phyloP scores from a whole-genome alignment of 1,140 invertebrate genomes.

The Aphaenogaster ashmeadi region DNA sequence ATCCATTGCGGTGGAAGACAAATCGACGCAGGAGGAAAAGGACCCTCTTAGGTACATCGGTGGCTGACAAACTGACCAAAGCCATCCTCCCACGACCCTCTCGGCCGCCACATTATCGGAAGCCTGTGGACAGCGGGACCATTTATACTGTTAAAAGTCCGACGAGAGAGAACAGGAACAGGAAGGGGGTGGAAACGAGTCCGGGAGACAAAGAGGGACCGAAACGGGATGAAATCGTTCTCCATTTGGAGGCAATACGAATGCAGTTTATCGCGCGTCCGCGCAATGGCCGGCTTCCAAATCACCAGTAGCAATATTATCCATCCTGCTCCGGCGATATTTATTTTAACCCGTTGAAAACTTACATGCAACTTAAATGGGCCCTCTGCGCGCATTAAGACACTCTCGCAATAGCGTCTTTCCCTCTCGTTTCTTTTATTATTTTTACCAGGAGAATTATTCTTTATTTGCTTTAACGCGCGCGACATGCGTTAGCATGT shows the following conservation, averaged over 20 bases:
- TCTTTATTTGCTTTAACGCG: background rate
- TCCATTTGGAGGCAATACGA: slow-evolving; percentile 45
- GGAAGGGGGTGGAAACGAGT: slow-evolving; percentile 7
- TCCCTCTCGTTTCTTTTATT: background rate
- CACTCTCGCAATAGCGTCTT: background rate
- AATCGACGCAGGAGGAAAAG: slow-evolving; percentile 79
- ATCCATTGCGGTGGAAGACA: slow-evolving; percentile 84
- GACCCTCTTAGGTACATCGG: slow-evolving; percentile 80
- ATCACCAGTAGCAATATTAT: slow-evolving; percentile 53
- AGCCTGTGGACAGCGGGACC: slow-evolving; percentile 83
- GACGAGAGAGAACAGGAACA: background rate
- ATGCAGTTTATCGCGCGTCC: slow-evolving; percentile 29
- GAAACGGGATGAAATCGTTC: slow-evolving; percentile 38
- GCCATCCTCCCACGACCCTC: slow-evolving; percentile 81
- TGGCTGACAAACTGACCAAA: slow-evolving; percentile 84
- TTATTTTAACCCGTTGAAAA: background rate
- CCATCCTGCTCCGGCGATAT: slow-evolving; percentile 36
- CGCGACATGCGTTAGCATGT: background rate
- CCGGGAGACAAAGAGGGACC: slow-evolving; percentile 20
- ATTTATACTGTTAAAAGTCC: slow-evolving; percentile 81
- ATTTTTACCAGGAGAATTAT: background rate
- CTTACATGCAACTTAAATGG: background rate
- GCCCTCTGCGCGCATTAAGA: background rate
- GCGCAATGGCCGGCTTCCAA: slow-evolving; percentile 62
- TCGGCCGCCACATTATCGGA: slow-evolving; percentile 84